Base-by-base conservation (phyloP, 1,140 invertebrate genomes). In the Scaptomyza hsui region DNA sequence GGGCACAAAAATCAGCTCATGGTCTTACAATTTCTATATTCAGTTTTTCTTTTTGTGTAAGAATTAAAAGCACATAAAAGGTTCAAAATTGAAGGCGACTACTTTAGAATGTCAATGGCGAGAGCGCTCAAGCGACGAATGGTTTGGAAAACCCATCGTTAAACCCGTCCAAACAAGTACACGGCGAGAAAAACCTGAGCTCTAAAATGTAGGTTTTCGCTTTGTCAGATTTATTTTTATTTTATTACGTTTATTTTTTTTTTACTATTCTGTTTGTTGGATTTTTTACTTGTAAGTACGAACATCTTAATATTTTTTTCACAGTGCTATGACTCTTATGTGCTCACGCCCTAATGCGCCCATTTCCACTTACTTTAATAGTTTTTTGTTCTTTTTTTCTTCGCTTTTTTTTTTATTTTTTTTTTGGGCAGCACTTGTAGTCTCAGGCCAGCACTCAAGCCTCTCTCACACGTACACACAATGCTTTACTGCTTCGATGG, bases 301-400 rank as follows among this genome's bases (percentile, higher is more conserved):
- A n/a, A n/a, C n/a, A n/a, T 4, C 19, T 21, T 21, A 2, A 21
- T 21, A 21, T 21, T 4, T 2, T 29, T 29, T 29, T 29, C 6
- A 9, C 26, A 29, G 26, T 29, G 26, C 6, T 29, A 9, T 29
- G 26, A 29, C 19, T 32, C 61, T 60, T 45, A 51, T 69, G 68
- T 63, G 81, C 77, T 70, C 60, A 72, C 75, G 82, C 71, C 60
- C 55, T 86, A 75, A 78, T 88, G 75, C 82, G 82, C 86, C 82
- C 78, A 86, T 78, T 88, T 86, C 78, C 82, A 86, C 83, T 88
- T 86, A 82, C 75, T 78, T 88, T 82, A 82, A 88, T 86, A 86
- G 82, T 82, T 67, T 73, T 76, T 65, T 86, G 52, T 65, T 75
- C 63, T 65, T 78, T 21, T 21, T 21, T 21, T 21, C 4, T 21